Base-by-base conservation (phyloP, 2,888 invertebrate genomes). In the Mesochorus sp. region DNA sequence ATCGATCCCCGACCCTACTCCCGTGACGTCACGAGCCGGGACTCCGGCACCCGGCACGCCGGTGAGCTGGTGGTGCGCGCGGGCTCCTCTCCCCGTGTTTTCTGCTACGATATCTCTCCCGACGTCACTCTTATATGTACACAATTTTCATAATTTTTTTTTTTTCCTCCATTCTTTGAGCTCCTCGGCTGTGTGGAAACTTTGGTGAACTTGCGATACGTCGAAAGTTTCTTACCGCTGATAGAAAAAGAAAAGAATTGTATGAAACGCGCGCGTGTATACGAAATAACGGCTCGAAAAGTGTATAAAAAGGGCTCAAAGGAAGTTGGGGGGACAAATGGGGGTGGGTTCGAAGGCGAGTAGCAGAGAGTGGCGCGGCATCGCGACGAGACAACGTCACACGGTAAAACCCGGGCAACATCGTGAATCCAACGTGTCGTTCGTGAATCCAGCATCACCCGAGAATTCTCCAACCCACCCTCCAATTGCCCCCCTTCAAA, bases 1-100 rank as follows among this genome's bases (percentile, higher is more conserved):
- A 89, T 89, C 89, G 89, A 89, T 90, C 88, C 87, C 87, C 87
- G 86, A 87, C 87, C 87, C 82, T 83, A 84, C 86, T 88, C 88
- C 89, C 86, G 89, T 89, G 88, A 89, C 89, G 89, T 89, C 89
- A 88, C 86, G 78, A 85, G 85, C 85, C 85, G 86, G 86, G 86
- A 86, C 84, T 85, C 82, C 81, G 82, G 81, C 80, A 84, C 77
- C 79, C 82, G 79, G 83, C 82, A 81, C 81, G 82, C 82, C 82
- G 85, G 83, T 80, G 83, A 83, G 76, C 76, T 66, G 64, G 76
- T 79, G 77, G 75, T 79, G 75, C 59, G 78, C 72, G 70, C 76
- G 55, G 73, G 57, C 59, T 67, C 51, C 53, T 73, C 57, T 71
- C 76, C 53, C 67, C 55, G 62, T 68, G 62, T 75, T 10, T 59